Evolutionary conservation across 2,113 vertebrate genomes (phyloP), one percentile per base, ranked within the genome.

Genomic region (Varanus komodoensis): DNA sequence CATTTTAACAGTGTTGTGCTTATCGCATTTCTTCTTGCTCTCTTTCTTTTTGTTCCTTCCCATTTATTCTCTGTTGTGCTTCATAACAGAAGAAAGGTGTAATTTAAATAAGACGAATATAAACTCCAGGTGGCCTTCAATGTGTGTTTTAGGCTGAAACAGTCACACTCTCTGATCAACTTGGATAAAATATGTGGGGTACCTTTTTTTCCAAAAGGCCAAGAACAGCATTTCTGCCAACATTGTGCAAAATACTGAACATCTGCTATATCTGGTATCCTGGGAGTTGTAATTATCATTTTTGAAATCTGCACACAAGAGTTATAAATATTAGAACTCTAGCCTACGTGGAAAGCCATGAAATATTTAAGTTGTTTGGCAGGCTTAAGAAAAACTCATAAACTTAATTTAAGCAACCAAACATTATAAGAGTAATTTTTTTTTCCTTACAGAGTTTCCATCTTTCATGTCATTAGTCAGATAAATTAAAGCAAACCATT

Each of bases 261-360:
- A 98, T 98, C 97, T 98, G 97, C 97, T 98, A 71, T 97, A 97
- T 97, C 97, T 97, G 96, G 97, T 97, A 97, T 97, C 97, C 94
- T 97, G 97, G 97, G 97, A 98, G 97, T 96, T 97, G 96, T 98
- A 98, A 98, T 98, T 97, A 98, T 97, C 98, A 97, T 98, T 97
- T 97, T 97, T 97, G 97, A 98, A 98, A 97, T 97, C 97, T 97
- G 97, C 97, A 97, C 97, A 97, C 97, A 97, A 97, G 97, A 97
- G 97, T 98, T 98, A 98, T 98, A 98, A 98, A 98, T 98, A 98
- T 98, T 98, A 97, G 97, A 98, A 97, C 97, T 97, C 96, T 97
- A 97, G 97, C 97, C 96, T 95, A 96, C 96, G 83, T 85, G 74
- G 97, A 98, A 98, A 97, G 96, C 96, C 93, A 98, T 98, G 97